These are phyloP conservation scores for Takifugu rubripes DNA, from an alignment of 2,797 vertebrate species.

Conservation along the genomic window DNA sequence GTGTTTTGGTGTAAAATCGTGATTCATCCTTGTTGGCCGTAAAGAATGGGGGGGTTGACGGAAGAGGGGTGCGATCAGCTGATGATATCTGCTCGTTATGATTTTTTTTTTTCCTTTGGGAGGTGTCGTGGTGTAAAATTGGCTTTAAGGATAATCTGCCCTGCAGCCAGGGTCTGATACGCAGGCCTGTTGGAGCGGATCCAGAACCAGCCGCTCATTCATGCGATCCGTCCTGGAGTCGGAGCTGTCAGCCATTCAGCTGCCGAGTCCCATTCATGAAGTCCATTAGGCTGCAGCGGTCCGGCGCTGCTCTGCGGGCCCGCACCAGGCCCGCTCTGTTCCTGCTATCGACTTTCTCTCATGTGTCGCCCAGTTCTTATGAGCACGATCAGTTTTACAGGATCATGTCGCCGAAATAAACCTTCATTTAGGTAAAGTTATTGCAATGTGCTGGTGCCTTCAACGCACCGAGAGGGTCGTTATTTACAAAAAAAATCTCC, in stretches of 20 bases:
- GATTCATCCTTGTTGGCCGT: conserved; percentile 14
- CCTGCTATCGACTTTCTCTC: conserved; percentile 65
- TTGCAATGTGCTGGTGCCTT: no score
- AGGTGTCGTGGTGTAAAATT: conserved; percentile 18
- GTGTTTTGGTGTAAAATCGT: conserved; percentile 24
- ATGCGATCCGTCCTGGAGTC: conserved; percentile 30
- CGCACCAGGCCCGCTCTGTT: conserved; percentile 39
- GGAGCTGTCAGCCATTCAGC: conserved; percentile 62
- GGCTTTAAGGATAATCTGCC: conserved; percentile 26
- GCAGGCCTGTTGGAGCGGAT: conserved; percentile 29
- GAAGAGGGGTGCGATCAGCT: conserved; percentile 1
- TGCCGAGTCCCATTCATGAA: conserved; percentile 68
- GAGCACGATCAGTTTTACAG: conserved; percentile 33
- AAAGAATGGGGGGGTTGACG: not conserved
- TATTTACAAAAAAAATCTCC: no score
- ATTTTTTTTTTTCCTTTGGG: not conserved
- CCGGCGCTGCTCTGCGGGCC: conserved; percentile 46
- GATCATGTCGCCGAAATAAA: not conserved
- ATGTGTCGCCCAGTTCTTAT: conserved; percentile 44
- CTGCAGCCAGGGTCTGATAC: conserved; percentile 2
- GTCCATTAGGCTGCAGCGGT: conserved; percentile 38
- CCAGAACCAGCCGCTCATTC: conserved; percentile 44
- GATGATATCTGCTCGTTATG: not conserved
- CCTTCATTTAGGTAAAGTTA: not conserved
- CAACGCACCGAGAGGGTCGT: no score